Evolutionary conservation across 2,888 invertebrate species (phyloP), one percentile per base, ranked within the genome.

Genomic region (Petrolisthes cinctipes): DNA sequence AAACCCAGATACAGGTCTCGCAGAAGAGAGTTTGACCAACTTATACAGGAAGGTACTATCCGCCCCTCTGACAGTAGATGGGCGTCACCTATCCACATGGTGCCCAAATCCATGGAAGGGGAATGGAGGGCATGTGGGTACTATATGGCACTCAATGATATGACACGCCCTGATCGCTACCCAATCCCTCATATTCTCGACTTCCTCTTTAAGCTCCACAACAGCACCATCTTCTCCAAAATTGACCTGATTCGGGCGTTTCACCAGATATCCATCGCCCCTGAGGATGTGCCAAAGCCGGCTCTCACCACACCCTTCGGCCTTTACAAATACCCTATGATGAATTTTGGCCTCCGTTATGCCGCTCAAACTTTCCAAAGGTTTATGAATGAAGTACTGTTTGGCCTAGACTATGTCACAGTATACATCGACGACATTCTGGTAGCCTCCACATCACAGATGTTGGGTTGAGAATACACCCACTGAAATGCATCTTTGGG

Each of bases 321-420:
- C 4, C 87, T 93, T 4, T 93, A 92, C 84, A 92, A 93, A 86
- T 92, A 92, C 82, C 82, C 91, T 0, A 85, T 85, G 4, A 93
- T 92, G 92, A 82, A 91, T 56, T 93, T 93, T 53, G 93, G 93
- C 1, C 91, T 93, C 0, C 78, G 92, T 1, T 93, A 93, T 86
- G 92, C 93, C 0, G 92, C 92, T 23, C 76, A 76, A 14, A n/a
- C n/a, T n/a, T n/a, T n/a, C n/a, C n/a, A n/a, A n/a, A n/a, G n/a
- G n/a, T n/a, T n/a, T n/a, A n/a, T n/a, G 5, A 14, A 76, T 6
- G 14, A 76, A 7, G 76, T 5, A 76, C 23, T 51, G 5, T 6
- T 23, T 5, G 37, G 37, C 9, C 6, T 76, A 7, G 6, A 7
- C 5, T 5, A 4, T 14, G 17, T 5, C 23, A 7, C 5, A 20